Evolutionary conservation across 2,888 invertebrate species (phyloP).

Genomic region (Lasioglossum zephyrum): DNA sequence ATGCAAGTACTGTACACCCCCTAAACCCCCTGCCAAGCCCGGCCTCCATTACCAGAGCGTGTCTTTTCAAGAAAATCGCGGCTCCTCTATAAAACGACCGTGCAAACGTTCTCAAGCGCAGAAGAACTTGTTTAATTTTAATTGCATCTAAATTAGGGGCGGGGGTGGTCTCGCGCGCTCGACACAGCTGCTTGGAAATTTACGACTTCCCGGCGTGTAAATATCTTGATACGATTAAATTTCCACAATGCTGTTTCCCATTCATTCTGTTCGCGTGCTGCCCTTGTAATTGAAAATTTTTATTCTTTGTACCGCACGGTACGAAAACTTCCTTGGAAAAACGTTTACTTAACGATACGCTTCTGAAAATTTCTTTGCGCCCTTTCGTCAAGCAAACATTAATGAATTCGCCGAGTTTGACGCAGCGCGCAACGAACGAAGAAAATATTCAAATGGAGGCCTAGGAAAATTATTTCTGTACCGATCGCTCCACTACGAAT

Average conservation of each 20-base stretch:
- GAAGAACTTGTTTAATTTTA: constrained; percentile 33
- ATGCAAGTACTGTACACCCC: constrained; percentile 52
- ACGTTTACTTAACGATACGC: neutral
- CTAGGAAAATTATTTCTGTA: neutral
- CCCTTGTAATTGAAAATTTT: neutral
- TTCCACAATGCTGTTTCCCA: neutral
- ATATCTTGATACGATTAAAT: neutral
- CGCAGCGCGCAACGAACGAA: neutral
- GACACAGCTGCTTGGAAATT: neutral
- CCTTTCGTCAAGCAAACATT: neutral
- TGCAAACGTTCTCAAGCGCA: constrained; percentile 50
- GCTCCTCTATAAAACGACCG: constrained; percentile 42
- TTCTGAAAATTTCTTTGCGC: neutral
- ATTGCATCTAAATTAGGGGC: constrained; percentile 41
- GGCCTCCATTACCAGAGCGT: constrained; percentile 49
- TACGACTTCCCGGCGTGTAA: neutral
- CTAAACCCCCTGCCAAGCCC: neutral
- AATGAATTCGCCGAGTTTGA: neutral
- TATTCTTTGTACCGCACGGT: neutral
- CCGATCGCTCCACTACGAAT: neutral
- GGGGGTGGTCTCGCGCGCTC: neutral
- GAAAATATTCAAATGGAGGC: neutral
- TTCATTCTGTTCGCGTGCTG: neutral
- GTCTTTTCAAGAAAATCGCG: constrained; percentile 53
- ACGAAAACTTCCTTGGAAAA: neutral